These are phyloP conservation scores for Zonotrichia leucophrys DNA, from an alignment of 2,113 vertebrate genomes.

Conservation along the genomic window DNA sequence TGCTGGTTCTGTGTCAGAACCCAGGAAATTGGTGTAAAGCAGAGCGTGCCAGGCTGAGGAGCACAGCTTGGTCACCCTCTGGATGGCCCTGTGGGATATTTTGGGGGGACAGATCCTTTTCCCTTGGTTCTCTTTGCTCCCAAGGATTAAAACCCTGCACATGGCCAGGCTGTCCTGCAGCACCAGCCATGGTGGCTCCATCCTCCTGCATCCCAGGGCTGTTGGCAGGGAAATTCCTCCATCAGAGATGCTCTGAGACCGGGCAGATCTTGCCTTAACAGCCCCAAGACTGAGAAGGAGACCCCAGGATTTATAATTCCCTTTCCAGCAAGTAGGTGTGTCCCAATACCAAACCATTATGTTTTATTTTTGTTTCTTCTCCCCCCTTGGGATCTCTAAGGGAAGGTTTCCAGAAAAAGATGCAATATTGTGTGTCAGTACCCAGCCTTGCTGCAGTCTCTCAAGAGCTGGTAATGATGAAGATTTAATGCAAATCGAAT, in stretches of 20 bases:
- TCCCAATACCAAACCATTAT: neutral
- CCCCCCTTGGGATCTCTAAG: neutral
- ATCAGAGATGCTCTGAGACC: neutral
- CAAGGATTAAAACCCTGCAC: neutral
- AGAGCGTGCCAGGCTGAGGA: neutral
- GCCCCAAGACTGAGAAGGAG: neutral
- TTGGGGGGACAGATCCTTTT: neutral
- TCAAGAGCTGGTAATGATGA: conserved; percentile 26
- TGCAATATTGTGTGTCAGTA: neutral
- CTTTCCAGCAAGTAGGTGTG: neutral
- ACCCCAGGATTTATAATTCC: neutral
- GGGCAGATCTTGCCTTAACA: neutral
- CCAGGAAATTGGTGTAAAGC: neutral
- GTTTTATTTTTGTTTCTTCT: neutral
- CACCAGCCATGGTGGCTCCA: neutral
- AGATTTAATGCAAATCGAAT: conserved; percentile 70
- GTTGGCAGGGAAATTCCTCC: neutral
- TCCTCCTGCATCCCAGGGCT: neutral
- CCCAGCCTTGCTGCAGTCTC: neutral
- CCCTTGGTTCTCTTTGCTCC: neutral
- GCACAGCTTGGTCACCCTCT: neutral
- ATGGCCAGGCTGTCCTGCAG: neutral
- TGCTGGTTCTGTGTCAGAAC: no score
- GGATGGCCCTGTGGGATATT: neutral
- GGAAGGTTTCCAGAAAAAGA: conserved; percentile 24